A percentile compares a stretch with the other conserved stretches of the same genome.
phyloP scores from a whole-genome alignment of 2,113 vertebrate genomes.

The Siniperca chuatsi region DNA sequence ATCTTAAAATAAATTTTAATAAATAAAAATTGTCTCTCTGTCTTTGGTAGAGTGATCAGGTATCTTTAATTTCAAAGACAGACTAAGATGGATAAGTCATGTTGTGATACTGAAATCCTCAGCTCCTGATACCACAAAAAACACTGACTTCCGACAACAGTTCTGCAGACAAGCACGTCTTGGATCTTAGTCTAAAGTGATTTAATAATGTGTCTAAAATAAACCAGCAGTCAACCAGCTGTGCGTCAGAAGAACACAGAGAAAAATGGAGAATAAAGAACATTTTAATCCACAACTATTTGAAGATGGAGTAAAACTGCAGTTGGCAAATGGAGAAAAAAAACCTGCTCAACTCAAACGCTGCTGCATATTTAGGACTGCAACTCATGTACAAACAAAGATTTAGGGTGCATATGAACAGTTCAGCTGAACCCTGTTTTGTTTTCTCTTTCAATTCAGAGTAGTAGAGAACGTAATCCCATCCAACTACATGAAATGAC shows the following conservation, averaged over 20 bases:
- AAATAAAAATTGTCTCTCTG: neutral
- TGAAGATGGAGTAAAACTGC: neutral
- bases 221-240: neutral
- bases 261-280: neutral
- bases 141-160: neutral
- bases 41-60: no score
- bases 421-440: neutral
- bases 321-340: neutral
- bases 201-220: neutral
- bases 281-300: neutral
- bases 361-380: neutral
- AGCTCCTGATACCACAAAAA: no score
- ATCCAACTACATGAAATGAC: slow-evolving; percentile 22
- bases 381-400: neutral
- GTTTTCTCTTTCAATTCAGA: slow-evolving; percentile 16
- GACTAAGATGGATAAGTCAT: neutral
- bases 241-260: neutral
- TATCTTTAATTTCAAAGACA: neutral
- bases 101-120: neutral
- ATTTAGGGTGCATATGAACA: neutral
- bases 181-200: neutral
- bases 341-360: neutral
- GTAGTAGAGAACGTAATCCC: neutral
- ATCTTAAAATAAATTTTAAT: neutral
- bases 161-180: neutral